phyloP scores from a whole-genome alignment of 2,888 invertebrate species.

The Idaea aversata region DNA sequence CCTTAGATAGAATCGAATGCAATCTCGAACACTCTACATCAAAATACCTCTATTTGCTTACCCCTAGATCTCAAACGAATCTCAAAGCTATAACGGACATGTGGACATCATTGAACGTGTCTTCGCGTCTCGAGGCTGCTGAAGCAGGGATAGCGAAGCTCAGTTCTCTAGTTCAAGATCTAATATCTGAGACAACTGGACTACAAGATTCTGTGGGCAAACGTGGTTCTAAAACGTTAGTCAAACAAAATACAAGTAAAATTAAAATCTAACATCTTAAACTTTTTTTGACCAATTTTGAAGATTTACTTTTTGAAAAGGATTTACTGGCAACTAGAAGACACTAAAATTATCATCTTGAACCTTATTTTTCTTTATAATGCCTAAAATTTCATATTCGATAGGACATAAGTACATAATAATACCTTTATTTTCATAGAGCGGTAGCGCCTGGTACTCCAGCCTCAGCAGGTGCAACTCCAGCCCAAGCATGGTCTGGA shows the following conservation, averaged over 20 bases:
- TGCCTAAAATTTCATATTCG: no score
- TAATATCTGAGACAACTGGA: constrained; percentile 62
- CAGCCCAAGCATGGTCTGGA: not conserved
- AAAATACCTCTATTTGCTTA: not conserved
- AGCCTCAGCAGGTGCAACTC: not conserved
- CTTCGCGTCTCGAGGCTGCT: constrained; percentile 82
- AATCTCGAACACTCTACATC: not conserved
- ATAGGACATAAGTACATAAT: not conserved
- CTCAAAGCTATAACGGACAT: constrained; percentile 80
- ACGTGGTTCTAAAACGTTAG: constrained; percentile 29
- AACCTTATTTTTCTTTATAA: no score
- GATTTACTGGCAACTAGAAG: no score
- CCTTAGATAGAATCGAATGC: not conserved
- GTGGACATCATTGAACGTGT: constrained; percentile 83
- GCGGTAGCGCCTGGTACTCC: not conserved
- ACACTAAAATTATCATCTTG: no score
- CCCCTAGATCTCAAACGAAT: constrained; percentile 63
- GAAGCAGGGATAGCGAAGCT: constrained; percentile 82
- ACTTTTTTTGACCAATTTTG: no score
- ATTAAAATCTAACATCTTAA: no score
- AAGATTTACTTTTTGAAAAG: no score
- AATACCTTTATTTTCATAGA: not conserved
- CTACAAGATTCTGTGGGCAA: constrained; percentile 38
- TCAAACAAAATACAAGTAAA: not conserved
- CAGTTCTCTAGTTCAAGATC: constrained; percentile 80